A percentile compares a stretch with the other conserved stretches of the same genome.
phyloP scores from a whole-genome alignment of 92 coral and sea anemone species.

The Siderastrea siderea region DNA sequence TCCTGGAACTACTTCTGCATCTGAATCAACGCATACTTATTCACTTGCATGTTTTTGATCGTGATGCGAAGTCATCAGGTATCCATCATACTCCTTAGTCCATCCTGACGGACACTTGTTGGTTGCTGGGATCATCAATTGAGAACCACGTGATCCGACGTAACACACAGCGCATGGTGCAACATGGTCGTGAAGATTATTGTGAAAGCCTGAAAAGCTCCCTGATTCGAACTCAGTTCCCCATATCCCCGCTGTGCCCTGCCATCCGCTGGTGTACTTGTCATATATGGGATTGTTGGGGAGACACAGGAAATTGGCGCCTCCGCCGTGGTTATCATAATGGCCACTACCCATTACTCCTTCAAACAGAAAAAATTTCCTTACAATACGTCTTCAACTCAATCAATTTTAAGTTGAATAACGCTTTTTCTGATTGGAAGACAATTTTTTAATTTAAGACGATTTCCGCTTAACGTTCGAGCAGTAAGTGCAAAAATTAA shows the following conservation, averaged over 20 bases:
- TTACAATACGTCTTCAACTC: no score
- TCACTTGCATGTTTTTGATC: constrained; percentile 57
- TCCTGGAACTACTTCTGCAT: constrained; percentile 75
- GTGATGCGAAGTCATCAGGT: constrained; percentile 79
- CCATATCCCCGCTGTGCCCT: constrained; percentile 53
- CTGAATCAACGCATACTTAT: constrained; percentile 79
- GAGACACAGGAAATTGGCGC: constrained; percentile 66
- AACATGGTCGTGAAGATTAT: constrained; percentile 58
- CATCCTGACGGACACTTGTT: constrained; percentile 87
- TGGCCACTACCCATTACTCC: constrained; percentile 63
- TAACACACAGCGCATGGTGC: constrained; percentile 89
- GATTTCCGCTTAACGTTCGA: no score
- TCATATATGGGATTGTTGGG: constrained; percentile 64
- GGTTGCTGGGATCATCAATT: constrained; percentile 89
- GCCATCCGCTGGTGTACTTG: constrained; percentile 10
- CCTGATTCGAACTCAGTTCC: constrained; percentile 76
- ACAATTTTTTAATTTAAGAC: no score
- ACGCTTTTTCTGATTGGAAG: no score
- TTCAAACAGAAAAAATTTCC: not conserved
- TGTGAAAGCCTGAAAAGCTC: constrained; percentile 45
- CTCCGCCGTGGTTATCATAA: constrained; percentile 46
- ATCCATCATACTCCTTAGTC: constrained; percentile 89
- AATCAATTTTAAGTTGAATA: no score
- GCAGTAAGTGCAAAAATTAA: no score
- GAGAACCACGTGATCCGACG: constrained; percentile 81